Conservation (phyloP, 2,113 vertebrate species). For the Oreochromis niloticus region DNA sequence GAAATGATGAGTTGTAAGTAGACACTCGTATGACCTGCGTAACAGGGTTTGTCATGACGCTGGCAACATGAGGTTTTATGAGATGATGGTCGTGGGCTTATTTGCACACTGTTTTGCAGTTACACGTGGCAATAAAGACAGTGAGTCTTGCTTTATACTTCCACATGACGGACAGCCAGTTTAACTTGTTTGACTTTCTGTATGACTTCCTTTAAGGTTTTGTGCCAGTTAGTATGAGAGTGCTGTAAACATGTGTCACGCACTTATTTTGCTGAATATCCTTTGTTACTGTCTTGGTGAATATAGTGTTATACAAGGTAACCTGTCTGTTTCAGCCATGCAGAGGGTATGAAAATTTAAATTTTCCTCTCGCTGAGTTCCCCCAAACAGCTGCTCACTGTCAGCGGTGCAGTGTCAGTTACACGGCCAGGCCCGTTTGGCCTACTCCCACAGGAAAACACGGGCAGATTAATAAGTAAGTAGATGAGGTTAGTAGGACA, state of each 20-base stretch:
- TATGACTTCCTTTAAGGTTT: neutral
- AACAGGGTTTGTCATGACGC: neutral
- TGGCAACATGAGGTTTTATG: neutral
- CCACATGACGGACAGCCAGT: neutral
- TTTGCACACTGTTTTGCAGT: neutral
- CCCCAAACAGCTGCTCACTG: conserved; percentile 59
- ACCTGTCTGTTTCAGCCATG: conserved; percentile 21
- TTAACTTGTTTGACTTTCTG: neutral
- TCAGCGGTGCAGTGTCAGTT: conserved; percentile 49
- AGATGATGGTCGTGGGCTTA: neutral
- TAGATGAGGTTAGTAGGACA: conserved; percentile 46
- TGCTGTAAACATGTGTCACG: neutral
- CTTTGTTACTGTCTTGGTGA: neutral
- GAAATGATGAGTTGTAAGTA: neutral
- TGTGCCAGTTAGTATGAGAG: neutral
- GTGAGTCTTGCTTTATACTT: neutral
- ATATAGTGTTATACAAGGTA: neutral
- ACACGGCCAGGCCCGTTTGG: conserved; percentile 32
- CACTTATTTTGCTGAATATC: neutral
- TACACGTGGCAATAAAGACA: neutral
- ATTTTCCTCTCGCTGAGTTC: conserved; percentile 6
- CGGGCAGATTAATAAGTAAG: conserved; percentile 57
- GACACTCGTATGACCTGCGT: neutral
- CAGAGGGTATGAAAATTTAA: conserved; percentile 50
- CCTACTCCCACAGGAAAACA: conserved; percentile 51